Percentiles rank a stretch among this genome's conserved stretches.
Conservation (phyloP, 2,113 vertebrate genomes). For the Pseudorhombus dupliciocellatus region DNA sequence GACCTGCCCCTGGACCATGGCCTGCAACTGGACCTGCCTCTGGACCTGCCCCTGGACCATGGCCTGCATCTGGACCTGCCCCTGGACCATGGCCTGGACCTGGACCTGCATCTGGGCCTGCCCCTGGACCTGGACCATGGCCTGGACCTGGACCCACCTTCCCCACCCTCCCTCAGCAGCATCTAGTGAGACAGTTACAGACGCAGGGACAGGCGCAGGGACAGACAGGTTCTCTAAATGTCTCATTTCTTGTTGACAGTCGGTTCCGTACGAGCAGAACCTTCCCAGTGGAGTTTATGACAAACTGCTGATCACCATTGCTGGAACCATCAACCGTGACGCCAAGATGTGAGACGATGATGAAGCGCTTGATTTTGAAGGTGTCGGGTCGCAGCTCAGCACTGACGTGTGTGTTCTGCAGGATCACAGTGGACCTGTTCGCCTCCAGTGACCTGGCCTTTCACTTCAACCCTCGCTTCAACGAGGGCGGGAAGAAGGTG, state of each 20-base stretch:
- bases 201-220: neutral
- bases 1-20: no score
- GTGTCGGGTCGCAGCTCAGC: no score
- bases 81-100: conserved; percentile 10
- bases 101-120: neutral
- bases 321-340: conserved; percentile 42
- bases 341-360: conserved; percentile 17
- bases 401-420: conserved; percentile 13
- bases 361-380: neutral
- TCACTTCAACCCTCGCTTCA: conserved; percentile 73
- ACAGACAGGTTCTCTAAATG: neutral
- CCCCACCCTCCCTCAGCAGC: conserved; percentile 9
- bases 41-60: no score
- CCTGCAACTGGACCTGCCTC: no score
- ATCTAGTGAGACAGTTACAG: conserved; percentile 31
- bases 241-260: conserved; percentile 28
- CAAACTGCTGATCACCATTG: conserved; percentile 62
- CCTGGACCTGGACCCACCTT: neutral
- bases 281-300: conserved; percentile 30
- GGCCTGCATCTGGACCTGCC: no score
- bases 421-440: conserved; percentile 46
- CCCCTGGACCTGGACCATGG: neutral
- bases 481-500: conserved; percentile 26
- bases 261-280: neutral
- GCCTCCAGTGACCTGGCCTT: conserved; percentile 17